A percentile compares a stretch with the other conserved stretches of the same genome.
Evolutionary conservation across 2,113 vertebrate genomes (phyloP).

Genomic region (Neotoma lepida): DNA sequence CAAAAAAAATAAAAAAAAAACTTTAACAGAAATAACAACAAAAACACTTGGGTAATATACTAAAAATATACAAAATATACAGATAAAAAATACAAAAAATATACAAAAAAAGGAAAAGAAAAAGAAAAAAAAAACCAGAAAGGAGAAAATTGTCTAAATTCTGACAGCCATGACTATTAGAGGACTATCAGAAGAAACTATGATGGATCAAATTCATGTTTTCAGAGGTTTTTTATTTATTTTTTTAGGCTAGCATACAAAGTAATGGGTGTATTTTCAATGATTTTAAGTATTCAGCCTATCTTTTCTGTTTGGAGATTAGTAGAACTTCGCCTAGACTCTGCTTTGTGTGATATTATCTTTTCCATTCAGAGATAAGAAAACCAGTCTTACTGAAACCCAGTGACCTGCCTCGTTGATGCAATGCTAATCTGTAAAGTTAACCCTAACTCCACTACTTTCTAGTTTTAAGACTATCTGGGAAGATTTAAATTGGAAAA

Average conservation of each 20-base stretch:
- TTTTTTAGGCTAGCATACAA: background rate
- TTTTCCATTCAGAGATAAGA: background rate
- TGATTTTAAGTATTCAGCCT: background rate
- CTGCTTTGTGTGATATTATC: background rate
- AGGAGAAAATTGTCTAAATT: background rate
- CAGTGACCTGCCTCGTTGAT: background rate
- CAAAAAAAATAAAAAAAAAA: background rate
- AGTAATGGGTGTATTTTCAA: background rate
- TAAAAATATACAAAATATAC: no score
- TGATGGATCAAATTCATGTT: background rate
- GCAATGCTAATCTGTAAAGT: conserved; percentile 2
- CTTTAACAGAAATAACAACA: background rate
- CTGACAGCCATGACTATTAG: background rate
- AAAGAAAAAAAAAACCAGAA: background rate
- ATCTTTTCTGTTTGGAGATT: conserved; percentile 7
- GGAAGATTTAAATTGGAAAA: conserved; percentile 43
- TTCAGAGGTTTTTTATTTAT: background rate
- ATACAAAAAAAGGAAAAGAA: background rate
- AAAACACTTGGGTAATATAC: background rate
- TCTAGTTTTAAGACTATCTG: conserved; percentile 17
- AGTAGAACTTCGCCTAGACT: conserved; percentile 18
- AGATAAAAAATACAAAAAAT: no score
- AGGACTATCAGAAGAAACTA: background rate
- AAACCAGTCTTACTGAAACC: conserved; percentile 7
- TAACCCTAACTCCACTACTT: background rate